These are phyloP conservation scores for Gila robusta DNA, from an alignment of 2,797 vertebrate species.

Conservation along the genomic window DNA sequence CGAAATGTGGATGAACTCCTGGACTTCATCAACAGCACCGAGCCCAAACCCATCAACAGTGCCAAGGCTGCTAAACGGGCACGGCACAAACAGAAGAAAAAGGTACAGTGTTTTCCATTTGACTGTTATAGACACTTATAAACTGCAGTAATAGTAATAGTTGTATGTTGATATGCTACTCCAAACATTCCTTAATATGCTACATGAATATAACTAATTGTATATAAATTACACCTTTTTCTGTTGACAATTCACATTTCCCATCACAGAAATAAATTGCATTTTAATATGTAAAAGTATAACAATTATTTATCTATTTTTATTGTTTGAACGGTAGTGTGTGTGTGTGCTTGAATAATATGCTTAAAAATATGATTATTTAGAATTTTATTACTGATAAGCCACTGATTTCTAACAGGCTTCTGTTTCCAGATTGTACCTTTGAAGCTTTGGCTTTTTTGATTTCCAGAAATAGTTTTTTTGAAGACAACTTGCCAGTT, in stretches of 20 bases:
- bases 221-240: background rate
- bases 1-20: conserved; percentile 95
- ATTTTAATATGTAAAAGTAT: background rate
- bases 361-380: background rate
- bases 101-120: conserved; percentile 72
- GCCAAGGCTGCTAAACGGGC: conserved; percentile 98
- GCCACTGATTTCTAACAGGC: background rate
- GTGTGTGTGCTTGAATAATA: no score
- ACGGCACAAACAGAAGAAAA: conserved; percentile 98
- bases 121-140: background rate
- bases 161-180: background rate
- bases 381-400: background rate
- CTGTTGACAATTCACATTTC: background rate
- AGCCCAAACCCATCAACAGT: conserved; percentile 94
- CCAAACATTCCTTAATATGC: background rate
- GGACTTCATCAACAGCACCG: conserved; percentile 97
- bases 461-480: conserved; percentile 24
- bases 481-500: background rate
- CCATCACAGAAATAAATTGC: background rate
- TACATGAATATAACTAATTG: background rate
- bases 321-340: background rate
- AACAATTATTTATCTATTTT: background rate
- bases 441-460: conserved; percentile 13
- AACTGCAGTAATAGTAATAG: background rate
- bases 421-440: background rate